Evolutionary conservation across 2,888 invertebrate genomes (phyloP).

Genomic region (Eupithecia inturbata): DNA sequence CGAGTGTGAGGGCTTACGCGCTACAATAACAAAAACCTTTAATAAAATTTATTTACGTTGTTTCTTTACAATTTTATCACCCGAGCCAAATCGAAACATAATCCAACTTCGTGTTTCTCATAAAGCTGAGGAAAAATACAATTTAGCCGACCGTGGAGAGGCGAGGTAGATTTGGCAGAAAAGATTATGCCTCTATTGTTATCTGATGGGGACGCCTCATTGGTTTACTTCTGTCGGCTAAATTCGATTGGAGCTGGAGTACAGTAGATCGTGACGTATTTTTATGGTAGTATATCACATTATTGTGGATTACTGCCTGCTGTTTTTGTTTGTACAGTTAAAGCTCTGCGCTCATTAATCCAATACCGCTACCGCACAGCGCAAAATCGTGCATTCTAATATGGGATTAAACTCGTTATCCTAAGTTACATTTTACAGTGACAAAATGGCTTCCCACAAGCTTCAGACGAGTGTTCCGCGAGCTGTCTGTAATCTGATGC

Average conservation of each 20-base stretch:
- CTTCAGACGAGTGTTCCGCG: too few relatives aligned
- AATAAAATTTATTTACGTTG: background rate
- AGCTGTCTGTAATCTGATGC: too few relatives aligned
- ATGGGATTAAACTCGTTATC: too few relatives aligned
- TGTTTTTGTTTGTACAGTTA: background rate
- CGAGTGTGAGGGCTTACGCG: too few relatives aligned
- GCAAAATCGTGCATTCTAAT: too few relatives aligned
- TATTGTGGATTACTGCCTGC: background rate
- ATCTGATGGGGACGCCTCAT: constrained; percentile 6
- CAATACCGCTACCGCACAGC: too few relatives aligned
- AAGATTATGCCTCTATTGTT: constrained; percentile 35
- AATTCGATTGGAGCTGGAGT: background rate
- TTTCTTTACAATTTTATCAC: background rate
- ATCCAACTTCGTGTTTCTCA: constrained; percentile 1
- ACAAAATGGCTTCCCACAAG: too few relatives aligned
- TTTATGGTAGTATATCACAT: background rate
- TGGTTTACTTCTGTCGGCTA: background rate
- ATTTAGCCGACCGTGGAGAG: constrained; percentile 33
- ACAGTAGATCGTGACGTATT: background rate
- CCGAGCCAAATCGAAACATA: constrained; percentile 1
- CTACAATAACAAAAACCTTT: too few relatives aligned
- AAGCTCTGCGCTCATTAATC: too few relatives aligned
- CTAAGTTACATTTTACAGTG: too few relatives aligned
- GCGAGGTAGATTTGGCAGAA: constrained; percentile 36
- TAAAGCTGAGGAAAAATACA: constrained; percentile 31